Base-by-base conservation (phyloP, 1,140 invertebrate genomes). In the Ptiloglossa arizonensis region DNA sequence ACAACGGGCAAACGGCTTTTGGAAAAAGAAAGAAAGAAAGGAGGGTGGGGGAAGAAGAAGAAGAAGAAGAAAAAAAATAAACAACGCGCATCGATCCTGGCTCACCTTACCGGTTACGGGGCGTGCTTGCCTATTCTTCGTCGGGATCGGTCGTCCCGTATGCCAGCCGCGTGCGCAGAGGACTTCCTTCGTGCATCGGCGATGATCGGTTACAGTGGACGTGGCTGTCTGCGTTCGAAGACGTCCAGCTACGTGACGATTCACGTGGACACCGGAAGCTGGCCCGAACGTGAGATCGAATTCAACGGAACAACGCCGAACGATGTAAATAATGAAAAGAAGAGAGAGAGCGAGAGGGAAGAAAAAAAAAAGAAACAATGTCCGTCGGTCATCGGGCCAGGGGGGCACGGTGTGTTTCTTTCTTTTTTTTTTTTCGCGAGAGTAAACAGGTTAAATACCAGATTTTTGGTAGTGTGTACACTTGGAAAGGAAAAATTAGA, bases 171-270 rank as follows among this genome's bases (percentile, higher is more conserved):
- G 82, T 70, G 17, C 64, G 22, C 48, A 19, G 35, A 41, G 75
- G 22, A 84, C 80, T 84, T 84, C 82, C 82, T 84, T 38, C 80
- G 80, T 79, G 59, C 82, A 67, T 66, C 77, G 81, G 69, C 78
- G 62, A 77, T 73, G 57, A 54, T 74, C 78, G 54, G 32, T 50
- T 19, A 44, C 56, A 13, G 41, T 41, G 41, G 41, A 41, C 41
- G 76, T 63, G 59, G 52, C 62, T 59, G 76, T 78, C 76, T 56
- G 57, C 57, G 48, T 22, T 67, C 52, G 50, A 66, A 73, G 60
- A 71, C 22, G n/a, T 52, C 54, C 32, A 38, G 22, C 24, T 80
- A 80, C 78, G 78, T 75, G 72, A 80, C 62, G 68, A 81, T 78
- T 81, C 22, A 50, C 35, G 24, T 59, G 24, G 44, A 71, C 79